Evolutionary conservation across 2,113 vertebrate genomes (phyloP).

Genomic region (Pogonocichla stellata): DNA sequence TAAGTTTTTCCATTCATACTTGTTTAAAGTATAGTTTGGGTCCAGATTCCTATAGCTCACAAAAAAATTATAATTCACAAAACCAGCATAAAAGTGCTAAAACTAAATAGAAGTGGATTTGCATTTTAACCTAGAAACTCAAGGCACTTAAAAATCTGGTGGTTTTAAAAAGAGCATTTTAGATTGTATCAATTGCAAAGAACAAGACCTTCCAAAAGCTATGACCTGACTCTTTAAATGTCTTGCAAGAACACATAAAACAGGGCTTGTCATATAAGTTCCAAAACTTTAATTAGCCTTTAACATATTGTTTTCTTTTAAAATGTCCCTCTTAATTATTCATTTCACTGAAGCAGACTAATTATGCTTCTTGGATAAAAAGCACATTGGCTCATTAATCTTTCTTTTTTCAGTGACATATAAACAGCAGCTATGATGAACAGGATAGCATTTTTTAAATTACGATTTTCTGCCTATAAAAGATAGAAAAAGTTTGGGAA

Average conservation of each 20-base stretch:
- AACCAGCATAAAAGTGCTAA: background rate
- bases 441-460: background rate
- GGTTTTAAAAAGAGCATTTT: background rate
- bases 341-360: conserved; percentile 6
- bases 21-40: background rate
- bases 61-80: background rate
- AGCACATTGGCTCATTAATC: conserved; percentile 5
- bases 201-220: background rate
- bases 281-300: conserved; percentile 11
- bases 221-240: background rate
- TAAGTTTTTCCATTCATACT: background rate
- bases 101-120: background rate
- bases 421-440: background rate
- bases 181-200: background rate
- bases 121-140: background rate
- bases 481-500: background rate
- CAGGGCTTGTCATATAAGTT: background rate
- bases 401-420: conserved; percentile 19
- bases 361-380: conserved; percentile 34
- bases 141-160: background rate
- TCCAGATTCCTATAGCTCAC: background rate
- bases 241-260: background rate
- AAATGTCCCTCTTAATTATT: conserved; percentile 27
- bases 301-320: conserved; percentile 18
- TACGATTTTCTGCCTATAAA: background rate